phyloP scores from a whole-genome alignment of 2,113 vertebrate species.

The Ranitomeya variabilis region DNA sequence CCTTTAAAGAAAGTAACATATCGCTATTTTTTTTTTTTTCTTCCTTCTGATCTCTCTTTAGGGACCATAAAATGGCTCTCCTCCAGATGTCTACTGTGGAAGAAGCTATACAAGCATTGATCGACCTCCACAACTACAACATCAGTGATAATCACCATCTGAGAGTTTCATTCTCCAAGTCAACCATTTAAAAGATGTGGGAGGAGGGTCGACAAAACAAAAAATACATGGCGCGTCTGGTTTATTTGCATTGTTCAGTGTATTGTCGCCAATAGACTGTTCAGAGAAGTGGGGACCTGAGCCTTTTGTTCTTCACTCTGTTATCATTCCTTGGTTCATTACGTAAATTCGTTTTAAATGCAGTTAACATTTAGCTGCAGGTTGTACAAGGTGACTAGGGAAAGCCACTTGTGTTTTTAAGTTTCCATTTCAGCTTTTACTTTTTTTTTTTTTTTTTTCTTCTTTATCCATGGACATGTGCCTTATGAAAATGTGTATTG shows the following conservation, averaged over 20 bases:
- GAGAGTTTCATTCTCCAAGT: constrained; percentile 97
- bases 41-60: constrained; percentile 64
- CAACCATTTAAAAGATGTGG: constrained; percentile 82
- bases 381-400: constrained; percentile 73
- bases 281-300: constrained; percentile 86
- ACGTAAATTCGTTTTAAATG: constrained; percentile 63
- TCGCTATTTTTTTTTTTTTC: background rate
- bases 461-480: constrained; percentile 86
- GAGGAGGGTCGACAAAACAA: background rate
- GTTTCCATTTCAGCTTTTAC: constrained; percentile 62
- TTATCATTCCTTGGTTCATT: constrained; percentile 80
- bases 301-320: constrained; percentile 77
- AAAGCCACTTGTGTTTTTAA: constrained; percentile 74
- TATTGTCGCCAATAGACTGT: constrained; percentile 81
- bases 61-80: constrained; percentile 98
- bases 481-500: constrained; percentile 82
- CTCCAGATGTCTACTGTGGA: constrained; percentile 97
- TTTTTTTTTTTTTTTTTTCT: constrained; percentile 67
- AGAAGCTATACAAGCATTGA: constrained; percentile 94
- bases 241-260: constrained; percentile 74
- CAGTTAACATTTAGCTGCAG: constrained; percentile 70
- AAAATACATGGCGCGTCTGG: constrained; percentile 62
- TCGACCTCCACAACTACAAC: constrained; percentile 98
- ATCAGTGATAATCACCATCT: constrained; percentile 96
- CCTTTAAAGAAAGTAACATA: no score